Percentiles rank a stretch among this genome's conserved stretches.
Evolutionary conservation across 2,113 vertebrate species (phyloP).

Genomic region (Ictalurus furcatus): DNA sequence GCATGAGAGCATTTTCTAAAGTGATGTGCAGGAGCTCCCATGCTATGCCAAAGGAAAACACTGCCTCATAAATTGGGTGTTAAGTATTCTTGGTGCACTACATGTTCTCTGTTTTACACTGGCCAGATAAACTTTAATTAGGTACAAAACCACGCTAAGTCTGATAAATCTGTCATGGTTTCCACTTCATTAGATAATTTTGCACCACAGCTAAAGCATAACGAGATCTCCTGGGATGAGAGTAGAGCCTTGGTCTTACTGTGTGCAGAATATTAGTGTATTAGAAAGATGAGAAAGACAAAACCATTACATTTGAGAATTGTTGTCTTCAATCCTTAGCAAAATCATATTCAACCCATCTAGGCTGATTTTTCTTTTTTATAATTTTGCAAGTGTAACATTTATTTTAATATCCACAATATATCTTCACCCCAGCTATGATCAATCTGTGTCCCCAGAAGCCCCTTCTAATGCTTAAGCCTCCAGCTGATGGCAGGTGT

Average conservation of each 20-base stretch:
- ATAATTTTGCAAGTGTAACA: background rate
- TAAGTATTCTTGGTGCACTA: conserved; percentile 15
- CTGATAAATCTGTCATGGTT: conserved; percentile 44
- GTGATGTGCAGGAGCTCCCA: background rate
- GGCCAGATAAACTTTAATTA: conserved; percentile 37
- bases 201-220: conserved; percentile 24
- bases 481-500: background rate
- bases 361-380: background rate
- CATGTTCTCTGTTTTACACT: conserved; percentile 44
- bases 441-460: no score
- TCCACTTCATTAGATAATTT: conserved; percentile 39
- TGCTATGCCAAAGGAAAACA: background rate
- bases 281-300: background rate
- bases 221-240: conserved; percentile 22
- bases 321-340: background rate
- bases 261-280: background rate
- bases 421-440: background rate
- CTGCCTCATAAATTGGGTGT: background rate
- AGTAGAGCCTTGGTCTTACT: background rate
- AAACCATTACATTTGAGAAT: background rate
- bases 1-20: background rate
- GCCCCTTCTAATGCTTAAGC: background rate
- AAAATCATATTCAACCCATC: background rate
- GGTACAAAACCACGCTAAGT: conserved; percentile 35
- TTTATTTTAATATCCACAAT: background rate